Base-by-base conservation (phyloP, 2,113 vertebrate species). In the Megalops atlanticus region DNA sequence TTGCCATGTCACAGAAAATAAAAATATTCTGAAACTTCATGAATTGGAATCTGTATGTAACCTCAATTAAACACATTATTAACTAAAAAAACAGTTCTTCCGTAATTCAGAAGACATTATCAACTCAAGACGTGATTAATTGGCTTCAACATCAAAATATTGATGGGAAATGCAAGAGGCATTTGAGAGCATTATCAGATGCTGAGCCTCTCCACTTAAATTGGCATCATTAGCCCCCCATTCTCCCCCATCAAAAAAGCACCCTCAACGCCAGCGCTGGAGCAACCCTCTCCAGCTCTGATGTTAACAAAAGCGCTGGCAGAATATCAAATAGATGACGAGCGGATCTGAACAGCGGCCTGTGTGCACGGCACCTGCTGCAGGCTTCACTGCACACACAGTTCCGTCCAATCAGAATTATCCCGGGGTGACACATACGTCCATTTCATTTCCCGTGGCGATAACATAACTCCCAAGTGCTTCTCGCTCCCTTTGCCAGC, bases 61-160 rank as follows among this genome's bases (percentile, higher is more conserved):
- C n/a, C n/a, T n/a, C n/a, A n/a, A n/a, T n/a, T n/a, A n/a, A n/a
- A n/a, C n/a, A n/a, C n/a, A n/a, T n/a, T n/a, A n/a, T n/a, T n/a
- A n/a, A n/a, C n/a, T n/a, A n/a, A n/a, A n/a, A n/a, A n/a, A n/a
- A n/a, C n/a, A n/a, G 64, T 24, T 6, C 24, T 4, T 47, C 74
- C 14, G 14, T 24, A 45, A 70, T 36, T 24, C 38, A 74, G 7
- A n/a, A 36, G n/a, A 47, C 41, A 47, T 35, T 71, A 40, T 71
- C n/a, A n/a, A 58, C n/a, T 41, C n/a, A n/a, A n/a, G n/a, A n/a
- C n/a, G n/a, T n/a, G n/a, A 64, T 15, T 27, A n/a, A 7, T 54
- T 36, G 39, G 39, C 76, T 33, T 54, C 33, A 15, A 39, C 18
- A 10, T n/a, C 27, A 45, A 79, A 79, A 71, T 38, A 79, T 71